Evolutionary conservation across 2,888 invertebrate genomes (phyloP).

Genomic region (Cryptocheilus praepositus): DNA sequence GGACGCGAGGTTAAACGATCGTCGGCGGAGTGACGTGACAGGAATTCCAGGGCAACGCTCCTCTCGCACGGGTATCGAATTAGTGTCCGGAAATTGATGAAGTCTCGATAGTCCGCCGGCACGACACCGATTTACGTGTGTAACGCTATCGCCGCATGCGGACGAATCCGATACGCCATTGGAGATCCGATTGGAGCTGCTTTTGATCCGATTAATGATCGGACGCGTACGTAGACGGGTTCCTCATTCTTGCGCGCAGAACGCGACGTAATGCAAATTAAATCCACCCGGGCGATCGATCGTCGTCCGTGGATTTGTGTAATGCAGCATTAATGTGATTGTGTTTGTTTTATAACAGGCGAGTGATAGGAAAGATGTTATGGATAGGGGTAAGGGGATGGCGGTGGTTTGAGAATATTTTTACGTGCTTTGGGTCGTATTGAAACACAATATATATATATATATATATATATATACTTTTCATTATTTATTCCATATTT

Average conservation of each 20-base stretch:
- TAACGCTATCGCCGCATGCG: slow-evolving; percentile 15
- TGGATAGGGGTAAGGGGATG: no score
- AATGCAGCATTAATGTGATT: no score
- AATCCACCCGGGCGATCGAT: not conserved
- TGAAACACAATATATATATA: no score
- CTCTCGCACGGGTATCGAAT: slow-evolving; percentile 41
- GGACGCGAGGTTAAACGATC: slow-evolving; percentile 16
- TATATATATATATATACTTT: no score
- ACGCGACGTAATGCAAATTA: slow-evolving; percentile 6
- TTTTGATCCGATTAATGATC: slow-evolving; percentile 32
- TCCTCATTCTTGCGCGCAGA: not conserved
- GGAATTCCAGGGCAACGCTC: slow-evolving; percentile 34
- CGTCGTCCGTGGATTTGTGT: no score
- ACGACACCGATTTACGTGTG: slow-evolving; percentile 26
- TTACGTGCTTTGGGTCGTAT: no score
- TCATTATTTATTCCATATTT: no score
- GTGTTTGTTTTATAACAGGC: no score
- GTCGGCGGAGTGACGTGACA: slow-evolving; percentile 33
- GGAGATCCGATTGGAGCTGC: slow-evolving; percentile 32
- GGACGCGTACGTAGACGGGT: not conserved
- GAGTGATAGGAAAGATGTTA: no score
- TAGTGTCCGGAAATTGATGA: slow-evolving; percentile 43
- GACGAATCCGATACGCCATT: slow-evolving; percentile 34
- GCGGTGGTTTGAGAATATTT: no score
- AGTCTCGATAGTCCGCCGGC: slow-evolving; percentile 34